Evolutionary conservation across 2,797 vertebrate genomes (phyloP), one percentile per base, ranked within the genome.

Genomic region (Chanos chanos): DNA sequence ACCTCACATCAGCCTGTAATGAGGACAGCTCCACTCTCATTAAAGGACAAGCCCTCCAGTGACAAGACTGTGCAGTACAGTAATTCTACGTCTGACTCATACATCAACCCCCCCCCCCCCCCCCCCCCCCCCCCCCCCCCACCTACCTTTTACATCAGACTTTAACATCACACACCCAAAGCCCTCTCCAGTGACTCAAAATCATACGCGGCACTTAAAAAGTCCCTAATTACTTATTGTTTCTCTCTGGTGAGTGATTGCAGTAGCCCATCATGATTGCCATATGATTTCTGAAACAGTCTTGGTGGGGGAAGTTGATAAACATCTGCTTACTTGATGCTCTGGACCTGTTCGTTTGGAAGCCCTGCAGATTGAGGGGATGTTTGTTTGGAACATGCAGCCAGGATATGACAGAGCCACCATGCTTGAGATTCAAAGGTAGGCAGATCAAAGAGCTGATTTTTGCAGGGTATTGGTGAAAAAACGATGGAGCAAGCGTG

Each of bases 381-480:
- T 64, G 68, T 81, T 77, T 81, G 78, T 79, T 81, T 79, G 71
- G 68, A 67, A 65, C 57, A 69, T n/a, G 54, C 67, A 78, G 70
- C 66, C 50, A 48, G 80, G 76, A 83, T 74, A 82, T 62, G 5
- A 31, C 71, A 58, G 59, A 77, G 81, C 68, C 77, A 66, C 66
- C 71, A 74, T 79, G 70, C 52, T 66, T 70, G 70, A 69, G 74
- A 82, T 79, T 84, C 71, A 85, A 83, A 86, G 75, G 75, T 21
- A 52, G 68, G 47, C 27, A 80, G 66, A 71, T 79, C 66, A 81
- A 78, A 81, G 68, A 50, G 33, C 9, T 44, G 28, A 25, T 33
- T 52, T 51, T 61, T 61, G 45, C 52, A 43, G 62, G 31, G 63
- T 61, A 51, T 24, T 19, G 41, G 64, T 61, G 28, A 50, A 49